A percentile compares a stretch with the other conserved stretches of the same genome.
These are phyloP conservation scores for Tringa solitaria DNA, from an alignment of 2,113 vertebrate genomes.

Conservation along the genomic window DNA sequence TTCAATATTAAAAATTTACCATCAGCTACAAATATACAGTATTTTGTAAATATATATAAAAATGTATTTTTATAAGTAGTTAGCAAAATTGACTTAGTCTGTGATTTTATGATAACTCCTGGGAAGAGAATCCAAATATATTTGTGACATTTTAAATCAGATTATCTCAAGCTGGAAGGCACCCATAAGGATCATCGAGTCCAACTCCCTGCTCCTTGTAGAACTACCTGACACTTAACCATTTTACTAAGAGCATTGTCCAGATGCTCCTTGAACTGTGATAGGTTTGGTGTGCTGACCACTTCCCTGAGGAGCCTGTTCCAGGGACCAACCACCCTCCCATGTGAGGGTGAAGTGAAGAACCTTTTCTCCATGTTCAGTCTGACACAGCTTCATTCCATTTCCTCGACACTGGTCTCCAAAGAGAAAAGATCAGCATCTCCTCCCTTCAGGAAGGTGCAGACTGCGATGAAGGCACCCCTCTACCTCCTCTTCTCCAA, in stretches of 20 bases:
- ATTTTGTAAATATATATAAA: neutral
- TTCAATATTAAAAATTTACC: neutral
- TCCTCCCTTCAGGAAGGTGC: neutral
- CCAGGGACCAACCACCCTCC: neutral
- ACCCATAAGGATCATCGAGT: fast-evolving
- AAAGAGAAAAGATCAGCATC: neutral
- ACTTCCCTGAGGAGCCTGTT: neutral
- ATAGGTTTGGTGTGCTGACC: neutral
- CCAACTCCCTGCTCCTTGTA: neutral
- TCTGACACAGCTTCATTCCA: neutral
- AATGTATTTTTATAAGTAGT: neutral
- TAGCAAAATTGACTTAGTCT: neutral
- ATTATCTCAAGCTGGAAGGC: neutral
- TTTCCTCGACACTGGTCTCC: fast-evolving
- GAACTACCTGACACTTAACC: neutral
- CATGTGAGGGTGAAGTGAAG: too few species aligned
- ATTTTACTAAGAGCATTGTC: neutral
- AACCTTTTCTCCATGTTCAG: neutral
- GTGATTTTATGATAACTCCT: too few species aligned
- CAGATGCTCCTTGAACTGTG: neutral
- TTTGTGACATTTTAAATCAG: neutral
- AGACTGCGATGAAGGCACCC: neutral
- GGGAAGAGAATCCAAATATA: too few species aligned
- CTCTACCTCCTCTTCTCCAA: neutral
- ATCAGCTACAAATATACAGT: neutral